Evolutionary conservation across 2,797 vertebrate genomes (phyloP), one percentile per base, ranked within the genome.

Genomic region (Podarcis siculus): DNA sequence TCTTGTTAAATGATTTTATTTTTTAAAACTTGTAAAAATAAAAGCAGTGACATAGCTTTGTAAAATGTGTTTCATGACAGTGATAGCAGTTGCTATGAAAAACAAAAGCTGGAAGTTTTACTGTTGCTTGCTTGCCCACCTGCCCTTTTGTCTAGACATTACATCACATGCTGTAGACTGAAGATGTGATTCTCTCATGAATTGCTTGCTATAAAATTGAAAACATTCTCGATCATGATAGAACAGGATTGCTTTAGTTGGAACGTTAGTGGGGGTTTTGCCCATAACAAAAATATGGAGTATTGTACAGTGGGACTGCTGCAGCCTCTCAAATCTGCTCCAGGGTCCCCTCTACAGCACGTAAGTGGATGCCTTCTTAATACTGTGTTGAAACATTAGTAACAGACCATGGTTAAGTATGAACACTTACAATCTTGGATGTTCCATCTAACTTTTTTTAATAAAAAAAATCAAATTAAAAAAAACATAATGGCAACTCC

Each of bases 181-280:
- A 75, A 84, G 73, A 85, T 58, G 77, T 2, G 69, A 66, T 45
- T 81, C 30, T 71, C 61, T 5, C 45, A 45, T 35, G 32, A 67
- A 75, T 19, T n/a, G 10, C 2, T 71, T 71, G 35, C 27, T 83
- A 30, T 58, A 69, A 71, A 49, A 3, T 39, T 93, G 92, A 88
- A 92, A 85, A 87, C 61, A 4, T 86, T 72, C 89, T 83, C 0
- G 8, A 87, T 73, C 32, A 80, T 9, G 25, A 23, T 72, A 45
- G n/a, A 32, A 55, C 67, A 83, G 39, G 17, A n/a, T 30, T 75
- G 71, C 8, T 39, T 35, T 55, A 35, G 30, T 19, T 72, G 10
- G 12, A 42, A 72, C 32, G 6, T 42, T 79, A 32, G 4, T 61
- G 32, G 35, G 25, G 2, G 1, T 55, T 35, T 71, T n/a, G 67